A percentile compares a stretch with the other conserved stretches of the same genome.
These are phyloP conservation scores for Metalampra italica DNA, from an alignment of 2,888 invertebrate species.

Conservation along the genomic window DNA sequence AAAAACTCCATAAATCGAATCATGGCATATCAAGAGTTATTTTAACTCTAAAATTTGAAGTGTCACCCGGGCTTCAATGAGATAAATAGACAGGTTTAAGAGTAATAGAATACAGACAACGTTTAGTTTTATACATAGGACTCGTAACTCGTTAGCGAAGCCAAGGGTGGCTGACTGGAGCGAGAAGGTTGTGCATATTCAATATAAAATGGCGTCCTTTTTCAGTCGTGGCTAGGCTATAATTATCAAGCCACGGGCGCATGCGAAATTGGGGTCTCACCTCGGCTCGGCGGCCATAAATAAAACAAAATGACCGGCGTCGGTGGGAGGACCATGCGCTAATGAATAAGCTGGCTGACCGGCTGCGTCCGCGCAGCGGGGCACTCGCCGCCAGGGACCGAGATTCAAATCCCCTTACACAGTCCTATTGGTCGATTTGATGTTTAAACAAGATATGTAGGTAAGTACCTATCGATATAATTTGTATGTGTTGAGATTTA, in stretches of 20 bases:
- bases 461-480: background rate
- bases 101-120: no score
- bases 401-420: slow-evolving; percentile 6
- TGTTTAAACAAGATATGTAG: slow-evolving; percentile 12
- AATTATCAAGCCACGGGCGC: slow-evolving; percentile 71
- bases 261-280: slow-evolving; percentile 79
- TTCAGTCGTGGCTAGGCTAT: slow-evolving; percentile 67
- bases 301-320: slow-evolving; percentile 70
- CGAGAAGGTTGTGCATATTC: slow-evolving; percentile 32
- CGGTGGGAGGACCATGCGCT: slow-evolving; percentile 70
- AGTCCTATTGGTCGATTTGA: slow-evolving; percentile 25
- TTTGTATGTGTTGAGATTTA: no score
- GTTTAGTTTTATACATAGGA: no score
- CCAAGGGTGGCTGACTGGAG: slow-evolving; percentile 5
- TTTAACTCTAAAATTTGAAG: no score
- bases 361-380: slow-evolving; percentile 15
- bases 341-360: slow-evolving; percentile 64
- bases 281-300: slow-evolving; percentile 68
- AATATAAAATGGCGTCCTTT: slow-evolving; percentile 69
- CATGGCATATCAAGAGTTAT: no score
- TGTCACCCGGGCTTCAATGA: no score
- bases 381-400: slow-evolving; percentile 5
- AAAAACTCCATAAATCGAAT: no score
- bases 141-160: slow-evolving; percentile 12
- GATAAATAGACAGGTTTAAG: no score